Conservation (phyloP, 2,888 invertebrate genomes). For the Erebia epiphron region DNA sequence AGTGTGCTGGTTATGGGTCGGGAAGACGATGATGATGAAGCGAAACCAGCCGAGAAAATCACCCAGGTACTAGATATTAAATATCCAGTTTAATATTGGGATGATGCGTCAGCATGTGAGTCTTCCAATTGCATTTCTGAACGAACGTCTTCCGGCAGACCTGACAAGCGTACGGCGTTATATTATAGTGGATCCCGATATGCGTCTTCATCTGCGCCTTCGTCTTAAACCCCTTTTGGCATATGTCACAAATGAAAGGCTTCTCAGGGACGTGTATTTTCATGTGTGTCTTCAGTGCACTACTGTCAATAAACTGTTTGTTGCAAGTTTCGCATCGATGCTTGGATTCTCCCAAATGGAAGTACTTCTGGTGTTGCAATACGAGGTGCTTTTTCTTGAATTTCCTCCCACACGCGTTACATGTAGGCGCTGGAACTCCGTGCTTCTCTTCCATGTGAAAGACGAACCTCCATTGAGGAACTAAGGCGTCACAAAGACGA, state of each 20-base stretch:
- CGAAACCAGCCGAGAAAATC: too few relatives aligned
- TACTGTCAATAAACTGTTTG: neutral
- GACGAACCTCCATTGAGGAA: constrained; percentile 49
- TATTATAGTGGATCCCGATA: neutral
- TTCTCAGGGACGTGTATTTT: neutral
- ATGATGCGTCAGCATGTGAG: neutral
- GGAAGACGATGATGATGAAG: too few relatives aligned
- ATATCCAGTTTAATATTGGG: neutral
- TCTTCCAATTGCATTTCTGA: constrained; percentile 2
- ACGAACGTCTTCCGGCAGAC: neutral
- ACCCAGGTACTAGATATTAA: too few relatives aligned
- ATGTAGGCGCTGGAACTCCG: constrained; percentile 51
- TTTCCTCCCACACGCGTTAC: constrained; percentile 56
- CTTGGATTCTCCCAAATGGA: constrained; percentile 61
- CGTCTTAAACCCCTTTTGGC: neutral
- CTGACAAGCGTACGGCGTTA: neutral
- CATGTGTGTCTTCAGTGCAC: neutral
- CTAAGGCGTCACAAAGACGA: constrained; percentile 50
- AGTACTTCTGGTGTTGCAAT: constrained; percentile 56
- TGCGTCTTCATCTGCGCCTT: neutral
- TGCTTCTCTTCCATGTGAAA: constrained; percentile 53
- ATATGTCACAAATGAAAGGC: neutral
- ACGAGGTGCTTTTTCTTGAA: constrained; percentile 52
- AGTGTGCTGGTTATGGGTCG: too few relatives aligned
- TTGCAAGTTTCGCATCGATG: constrained; percentile 30